Conservation (phyloP, 1,140 invertebrate genomes). For the Microplitis demolitor region DNA sequence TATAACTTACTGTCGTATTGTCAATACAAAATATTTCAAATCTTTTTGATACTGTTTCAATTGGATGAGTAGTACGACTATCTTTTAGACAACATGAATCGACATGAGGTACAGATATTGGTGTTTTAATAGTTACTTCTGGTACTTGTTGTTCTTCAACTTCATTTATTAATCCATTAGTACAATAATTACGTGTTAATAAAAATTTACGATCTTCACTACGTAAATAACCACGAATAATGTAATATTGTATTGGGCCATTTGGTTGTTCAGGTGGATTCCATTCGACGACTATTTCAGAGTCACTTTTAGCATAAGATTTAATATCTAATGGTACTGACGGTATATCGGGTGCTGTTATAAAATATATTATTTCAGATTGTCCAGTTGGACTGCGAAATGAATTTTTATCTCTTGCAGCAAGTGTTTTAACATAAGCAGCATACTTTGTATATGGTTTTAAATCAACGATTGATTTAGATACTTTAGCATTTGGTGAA, state of each 20-base stretch:
- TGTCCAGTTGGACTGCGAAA: slow-evolving; percentile 54
- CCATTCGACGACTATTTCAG: slow-evolving; percentile 68
- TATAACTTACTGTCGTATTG: slow-evolving; percentile 36
- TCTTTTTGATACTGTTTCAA: slow-evolving; percentile 26
- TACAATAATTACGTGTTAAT: slow-evolving; percentile 66
- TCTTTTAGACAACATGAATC: slow-evolving; percentile 41
- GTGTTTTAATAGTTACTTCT: slow-evolving; percentile 33
- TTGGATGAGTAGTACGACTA: neutral
- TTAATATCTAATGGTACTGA: slow-evolving; percentile 61
- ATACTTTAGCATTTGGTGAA: slow-evolving; percentile 23
- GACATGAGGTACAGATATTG: neutral
- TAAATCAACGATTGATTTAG: slow-evolving; percentile 58
- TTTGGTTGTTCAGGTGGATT: slow-evolving; percentile 66
- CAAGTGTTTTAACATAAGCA: slow-evolving; percentile 69
- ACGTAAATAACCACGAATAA: slow-evolving; percentile 57
- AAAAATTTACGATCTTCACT: slow-evolving; percentile 55
- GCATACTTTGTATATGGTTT: slow-evolving; percentile 71
- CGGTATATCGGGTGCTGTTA: slow-evolving; percentile 66
- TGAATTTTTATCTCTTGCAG: slow-evolving; percentile 30
- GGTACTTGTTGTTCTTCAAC: slow-evolving; percentile 15
- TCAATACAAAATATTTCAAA: slow-evolving; percentile 46
- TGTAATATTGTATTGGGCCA: slow-evolving; percentile 70
- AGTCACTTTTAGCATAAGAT: slow-evolving; percentile 49
- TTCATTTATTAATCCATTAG: slow-evolving; percentile 35
- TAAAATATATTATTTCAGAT: slow-evolving; percentile 67